A percentile compares a stretch with the other conserved stretches of the same genome.
These are phyloP conservation scores for Ceriagrion tenellum DNA, from an alignment of 2,888 invertebrate genomes.

Conservation along the genomic window DNA sequence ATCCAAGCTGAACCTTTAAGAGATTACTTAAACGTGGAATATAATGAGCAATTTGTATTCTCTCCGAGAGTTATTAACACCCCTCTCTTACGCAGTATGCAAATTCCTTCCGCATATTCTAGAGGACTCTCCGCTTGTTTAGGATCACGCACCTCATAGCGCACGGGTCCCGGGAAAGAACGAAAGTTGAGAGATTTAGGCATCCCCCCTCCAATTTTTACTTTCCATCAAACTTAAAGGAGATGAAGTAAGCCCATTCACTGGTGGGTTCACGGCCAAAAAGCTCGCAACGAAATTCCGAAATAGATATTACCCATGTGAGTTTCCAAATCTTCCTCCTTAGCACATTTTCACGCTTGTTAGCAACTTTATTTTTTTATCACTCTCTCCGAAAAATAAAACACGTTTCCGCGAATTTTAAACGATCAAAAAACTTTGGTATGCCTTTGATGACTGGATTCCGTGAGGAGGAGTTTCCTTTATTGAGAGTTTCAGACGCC, in stretches of 20 bases:
- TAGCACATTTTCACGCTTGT: not conserved
- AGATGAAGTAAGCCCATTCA: not conserved
- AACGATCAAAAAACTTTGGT: not conserved
- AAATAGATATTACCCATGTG: not conserved
- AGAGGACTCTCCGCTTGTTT: not conserved
- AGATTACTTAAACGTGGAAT: not conserved
- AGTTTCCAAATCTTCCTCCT: not conserved
- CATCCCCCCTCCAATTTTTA: not conserved
- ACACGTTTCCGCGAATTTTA: not conserved
- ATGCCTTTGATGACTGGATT: not conserved
- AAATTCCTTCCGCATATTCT: not conserved
- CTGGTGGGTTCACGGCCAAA: conserved; percentile 11
- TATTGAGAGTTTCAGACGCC: not conserved
- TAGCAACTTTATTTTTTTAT: not conserved
- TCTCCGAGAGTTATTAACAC: not conserved
- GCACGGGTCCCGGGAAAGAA: not conserved
- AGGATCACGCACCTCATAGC: not conserved
- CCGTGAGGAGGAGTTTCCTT: not conserved
- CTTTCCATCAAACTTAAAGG: not conserved
- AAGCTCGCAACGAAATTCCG: not conserved
- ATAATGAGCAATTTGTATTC: not conserved
- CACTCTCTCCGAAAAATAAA: not conserved
- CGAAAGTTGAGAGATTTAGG: not conserved
- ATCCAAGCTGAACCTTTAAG: not conserved
- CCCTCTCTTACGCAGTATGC: not conserved